Evolutionary conservation across 1,140 invertebrate genomes (phyloP), one percentile per base, ranked within the genome.

Genomic region (Muscidifurax raptorellus): DNA sequence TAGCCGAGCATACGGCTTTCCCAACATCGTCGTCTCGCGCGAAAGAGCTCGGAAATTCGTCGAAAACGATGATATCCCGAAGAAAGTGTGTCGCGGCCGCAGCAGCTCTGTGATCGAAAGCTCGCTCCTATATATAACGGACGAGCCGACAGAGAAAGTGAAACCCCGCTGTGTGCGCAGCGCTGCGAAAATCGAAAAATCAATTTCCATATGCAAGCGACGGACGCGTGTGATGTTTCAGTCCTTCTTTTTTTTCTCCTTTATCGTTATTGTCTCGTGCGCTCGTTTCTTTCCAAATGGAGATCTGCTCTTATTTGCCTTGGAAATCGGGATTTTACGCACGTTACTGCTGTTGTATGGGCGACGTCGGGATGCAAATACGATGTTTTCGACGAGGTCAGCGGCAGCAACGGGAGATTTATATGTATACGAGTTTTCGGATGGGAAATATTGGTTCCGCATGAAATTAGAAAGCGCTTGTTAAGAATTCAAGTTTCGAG

Each of bases 21-120:
- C 64, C 77, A 40, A 2, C 47, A 27, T 4, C 28, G 22, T 59
- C 52, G 76, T 78, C 52, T 64, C 78, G 40, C 79, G 25, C 66
- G 79, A 52, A 52, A 30, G 66, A 80, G 67, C 36, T 80, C 66
- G 40, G 67, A 80, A 80, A 80, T 80, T 71, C 79, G 79, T 67
- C 40, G 36, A 47, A 71, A 71, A 80, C 79, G 79, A 80, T 80
- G 79, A 71, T 80, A 80, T 44, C n/a, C 40, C 32, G 40, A 80
- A 80, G 79, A 80, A 80, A 80, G 79, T 80, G 67, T 80, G 79
- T 40, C 66, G 59, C 47, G 0, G 18, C 10, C 4, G n/a, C n/a
- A 7, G 32, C 32, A 18, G 30, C 32, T 12, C 71, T 9, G 13
- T 13, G 27, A 80, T 80, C 79, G 79, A 80, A 80, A 80, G 79